A percentile compares a stretch with the other conserved stretches of the same genome.
phyloP scores from a whole-genome alignment of 2,797 vertebrate genomes.

The Gambusia yucatana region DNA sequence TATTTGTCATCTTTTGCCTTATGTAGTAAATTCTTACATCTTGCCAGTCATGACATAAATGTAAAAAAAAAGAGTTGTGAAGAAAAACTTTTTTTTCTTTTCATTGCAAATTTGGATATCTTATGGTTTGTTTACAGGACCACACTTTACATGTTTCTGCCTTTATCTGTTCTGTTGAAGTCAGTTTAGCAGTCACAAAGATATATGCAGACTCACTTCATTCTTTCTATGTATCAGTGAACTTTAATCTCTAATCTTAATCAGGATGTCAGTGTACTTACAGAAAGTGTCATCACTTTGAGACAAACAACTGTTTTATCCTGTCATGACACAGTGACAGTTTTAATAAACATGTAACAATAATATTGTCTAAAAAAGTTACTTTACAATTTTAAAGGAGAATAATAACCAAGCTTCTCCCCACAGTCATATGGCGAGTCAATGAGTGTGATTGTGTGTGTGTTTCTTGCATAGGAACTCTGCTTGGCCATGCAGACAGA shows the following conservation, averaged over 20 bases:
- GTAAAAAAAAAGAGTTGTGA: neutral
- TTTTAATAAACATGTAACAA: too few species aligned
- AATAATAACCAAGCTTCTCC: neutral
- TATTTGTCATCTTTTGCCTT: neutral
- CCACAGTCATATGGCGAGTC: neutral
- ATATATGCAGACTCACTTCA: neutral
- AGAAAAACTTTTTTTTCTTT: neutral
- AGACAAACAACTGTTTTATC: neutral
- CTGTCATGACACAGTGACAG: too few species aligned
- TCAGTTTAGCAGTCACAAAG: neutral
- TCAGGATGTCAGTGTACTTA: neutral
- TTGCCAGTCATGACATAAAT: neutral
- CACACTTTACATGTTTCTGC: neutral
- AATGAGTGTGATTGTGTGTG: neutral
- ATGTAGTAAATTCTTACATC: neutral
- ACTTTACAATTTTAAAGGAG: neutral
- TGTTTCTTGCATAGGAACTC: neutral
- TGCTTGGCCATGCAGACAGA: conserved; percentile 5
- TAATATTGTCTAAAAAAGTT: too few species aligned
- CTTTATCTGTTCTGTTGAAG: neutral
- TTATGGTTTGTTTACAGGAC: neutral
- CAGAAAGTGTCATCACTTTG: neutral
- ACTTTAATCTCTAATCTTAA: neutral
- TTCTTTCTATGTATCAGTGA: neutral
- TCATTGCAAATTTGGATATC: neutral